These are phyloP conservation scores for Sarcophaga carnaria DNA, from an alignment of 2,888 invertebrate species.

Conservation along the genomic window DNA sequence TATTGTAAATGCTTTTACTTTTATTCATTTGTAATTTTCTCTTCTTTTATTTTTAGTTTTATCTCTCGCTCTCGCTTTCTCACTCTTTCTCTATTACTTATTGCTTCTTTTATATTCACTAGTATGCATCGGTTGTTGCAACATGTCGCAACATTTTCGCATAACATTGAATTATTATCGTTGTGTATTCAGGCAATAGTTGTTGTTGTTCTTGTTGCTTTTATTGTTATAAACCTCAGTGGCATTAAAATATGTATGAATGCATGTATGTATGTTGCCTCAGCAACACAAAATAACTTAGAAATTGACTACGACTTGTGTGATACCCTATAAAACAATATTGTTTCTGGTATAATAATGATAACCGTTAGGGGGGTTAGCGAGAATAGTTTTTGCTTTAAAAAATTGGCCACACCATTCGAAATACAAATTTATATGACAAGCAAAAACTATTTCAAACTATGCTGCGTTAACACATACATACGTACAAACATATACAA, in stretches of 20 bases:
- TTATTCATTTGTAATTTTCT: slow-evolving; percentile 36
- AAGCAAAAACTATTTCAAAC: too few relatives aligned
- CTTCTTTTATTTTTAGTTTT: slow-evolving; percentile 39
- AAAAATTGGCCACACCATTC: too few relatives aligned
- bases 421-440: too few relatives aligned
- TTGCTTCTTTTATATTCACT: background rate
- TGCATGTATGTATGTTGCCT: background rate
- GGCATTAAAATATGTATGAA: slow-evolving; percentile 56
- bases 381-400: too few relatives aligned
- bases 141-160: slow-evolving; percentile 60
- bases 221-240: slow-evolving; percentile 49
- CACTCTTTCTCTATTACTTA: slow-evolving; percentile 34
- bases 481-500: too few relatives aligned
- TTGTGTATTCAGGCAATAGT: slow-evolving; percentile 31
- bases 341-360: too few relatives aligned
- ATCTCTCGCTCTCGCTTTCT: background rate
- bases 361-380: too few relatives aligned
- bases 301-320: background rate
- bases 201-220: slow-evolving; percentile 5
- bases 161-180: slow-evolving; percentile 63
- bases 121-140: slow-evolving; percentile 37
- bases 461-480: too few relatives aligned
- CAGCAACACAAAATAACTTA: background rate
- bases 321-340: background rate
- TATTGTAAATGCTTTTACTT: slow-evolving; percentile 60